Evolutionary conservation across 2,888 invertebrate species (phyloP).

Genomic region (Zygaena filipendulae): DNA sequence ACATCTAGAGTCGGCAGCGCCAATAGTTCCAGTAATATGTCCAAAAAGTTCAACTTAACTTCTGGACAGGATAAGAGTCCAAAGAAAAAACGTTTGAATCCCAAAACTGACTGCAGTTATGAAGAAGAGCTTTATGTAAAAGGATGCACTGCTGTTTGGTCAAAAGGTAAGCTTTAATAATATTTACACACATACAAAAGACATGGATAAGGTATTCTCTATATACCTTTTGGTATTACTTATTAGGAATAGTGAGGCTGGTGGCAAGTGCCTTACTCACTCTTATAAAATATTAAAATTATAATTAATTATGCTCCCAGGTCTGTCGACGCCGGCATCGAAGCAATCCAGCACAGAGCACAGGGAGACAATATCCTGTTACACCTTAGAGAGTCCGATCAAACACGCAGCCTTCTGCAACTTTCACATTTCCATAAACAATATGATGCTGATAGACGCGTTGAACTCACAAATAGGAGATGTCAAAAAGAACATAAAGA

Average conservation of each 20-base stretch:
- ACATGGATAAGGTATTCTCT: no score
- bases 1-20: conserved; percentile 45
- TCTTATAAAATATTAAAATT: no score
- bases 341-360: conserved; percentile 61
- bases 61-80: conserved; percentile 23
- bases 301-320: conserved; percentile 25
- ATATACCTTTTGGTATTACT: no score
- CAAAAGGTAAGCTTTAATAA: conserved; percentile 52
- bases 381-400: conserved; percentile 84
- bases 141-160: conserved; percentile 87
- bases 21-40: conserved; percentile 56
- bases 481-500: conserved; percentile 55
- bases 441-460: conserved; percentile 64
- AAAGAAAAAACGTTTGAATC: conserved; percentile 34
- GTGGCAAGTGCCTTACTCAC: no score
- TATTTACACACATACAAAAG: background rate
- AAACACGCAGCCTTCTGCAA: conserved; percentile 83
- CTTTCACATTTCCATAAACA: conserved; percentile 58
- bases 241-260: no score
- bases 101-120: conserved; percentile 56
- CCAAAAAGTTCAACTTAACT: conserved; percentile 48
- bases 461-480: conserved; percentile 58
- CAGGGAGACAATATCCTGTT: conserved; percentile 73
- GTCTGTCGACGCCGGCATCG: conserved; percentile 60
- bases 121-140: conserved; percentile 92